phyloP scores from a whole-genome alignment of 2,113 vertebrate species.

The Pelodiscus sinensis region DNA sequence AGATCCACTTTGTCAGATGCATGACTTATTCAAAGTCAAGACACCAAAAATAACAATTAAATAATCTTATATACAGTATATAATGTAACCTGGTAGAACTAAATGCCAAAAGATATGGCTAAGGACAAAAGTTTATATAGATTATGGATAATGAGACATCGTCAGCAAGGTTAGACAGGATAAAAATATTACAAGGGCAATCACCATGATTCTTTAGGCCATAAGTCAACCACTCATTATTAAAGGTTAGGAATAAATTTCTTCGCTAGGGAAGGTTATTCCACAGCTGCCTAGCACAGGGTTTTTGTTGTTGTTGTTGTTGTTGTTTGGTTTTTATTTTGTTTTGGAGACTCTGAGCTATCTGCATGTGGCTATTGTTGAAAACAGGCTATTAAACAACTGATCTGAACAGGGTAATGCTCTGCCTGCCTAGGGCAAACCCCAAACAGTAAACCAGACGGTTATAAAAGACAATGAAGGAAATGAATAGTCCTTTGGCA shows the following conservation, averaged over 20 bases:
- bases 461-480: rapidly evolving
- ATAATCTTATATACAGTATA: neutral
- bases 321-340: neutral
- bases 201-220: neutral
- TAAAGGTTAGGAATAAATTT: neutral
- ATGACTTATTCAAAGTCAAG: neutral
- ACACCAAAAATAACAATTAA: neutral
- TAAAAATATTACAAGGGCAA: neutral
- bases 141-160: neutral
- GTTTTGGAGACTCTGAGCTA: neutral
- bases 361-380: neutral
- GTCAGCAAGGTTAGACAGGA: neutral
- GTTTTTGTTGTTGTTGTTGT: neutral
- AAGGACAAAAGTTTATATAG: neutral
- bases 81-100: neutral
- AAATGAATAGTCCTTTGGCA: too few relatives aligned
- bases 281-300: neutral
- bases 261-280: neutral
- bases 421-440: neutral
- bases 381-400: neutral
- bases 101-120: neutral
- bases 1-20: too few relatives aligned
- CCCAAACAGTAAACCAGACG: neutral
- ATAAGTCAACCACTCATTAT: neutral
- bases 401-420: neutral